phyloP scores from a whole-genome alignment of 2,797 vertebrate genomes.

The Liparis tanakae region DNA sequence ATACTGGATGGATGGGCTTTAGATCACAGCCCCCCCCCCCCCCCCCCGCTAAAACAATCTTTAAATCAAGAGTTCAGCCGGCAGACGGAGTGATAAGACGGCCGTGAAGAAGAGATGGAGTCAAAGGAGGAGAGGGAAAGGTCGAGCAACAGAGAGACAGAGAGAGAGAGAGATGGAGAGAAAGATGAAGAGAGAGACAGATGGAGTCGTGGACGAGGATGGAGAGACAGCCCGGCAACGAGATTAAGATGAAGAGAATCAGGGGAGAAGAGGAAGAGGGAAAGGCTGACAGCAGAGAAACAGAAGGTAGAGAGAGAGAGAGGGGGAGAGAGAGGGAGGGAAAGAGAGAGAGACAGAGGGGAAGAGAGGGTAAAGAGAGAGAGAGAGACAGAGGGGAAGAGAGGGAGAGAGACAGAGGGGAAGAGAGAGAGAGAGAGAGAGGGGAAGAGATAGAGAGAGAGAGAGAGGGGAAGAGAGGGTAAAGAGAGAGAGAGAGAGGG shows the following conservation, averaged over 20 bases:
- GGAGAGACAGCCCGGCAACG: slow-evolving; percentile 43
- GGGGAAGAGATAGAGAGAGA: slow-evolving; percentile 32
- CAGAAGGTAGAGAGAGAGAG: slow-evolving; percentile 26
- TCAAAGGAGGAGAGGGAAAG: slow-evolving; percentile 13
- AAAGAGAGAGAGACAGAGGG: neutral
- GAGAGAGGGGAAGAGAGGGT: slow-evolving; percentile 33
- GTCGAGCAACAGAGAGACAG: slow-evolving; percentile 14
- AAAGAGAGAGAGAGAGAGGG: slow-evolving; percentile 17
- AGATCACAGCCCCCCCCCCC: slow-evolving; percentile 65
- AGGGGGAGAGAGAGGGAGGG: neutral
- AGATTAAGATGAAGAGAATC: slow-evolving; percentile 54
- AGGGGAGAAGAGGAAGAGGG: slow-evolving; percentile 20
- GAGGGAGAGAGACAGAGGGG: slow-evolving; percentile 4
- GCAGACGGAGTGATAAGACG: slow-evolving; percentile 68
- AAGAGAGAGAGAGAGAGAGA: slow-evolving; percentile 1
- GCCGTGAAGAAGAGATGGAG: slow-evolving; percentile 35
- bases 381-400: no score
- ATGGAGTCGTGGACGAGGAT: slow-evolving; percentile 41
- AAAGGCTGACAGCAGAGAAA: slow-evolving; percentile 35
- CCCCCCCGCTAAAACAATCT: slow-evolving; percentile 68
- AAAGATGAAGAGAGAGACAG: slow-evolving; percentile 44
- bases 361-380: no score
- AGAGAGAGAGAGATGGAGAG: slow-evolving; percentile 42
- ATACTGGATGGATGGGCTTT: slow-evolving; percentile 72
- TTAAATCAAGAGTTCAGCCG: slow-evolving; percentile 65